Evolutionary conservation across 2,797 vertebrate species (phyloP).

Genomic region (Chiloscyllium punctatum): DNA sequence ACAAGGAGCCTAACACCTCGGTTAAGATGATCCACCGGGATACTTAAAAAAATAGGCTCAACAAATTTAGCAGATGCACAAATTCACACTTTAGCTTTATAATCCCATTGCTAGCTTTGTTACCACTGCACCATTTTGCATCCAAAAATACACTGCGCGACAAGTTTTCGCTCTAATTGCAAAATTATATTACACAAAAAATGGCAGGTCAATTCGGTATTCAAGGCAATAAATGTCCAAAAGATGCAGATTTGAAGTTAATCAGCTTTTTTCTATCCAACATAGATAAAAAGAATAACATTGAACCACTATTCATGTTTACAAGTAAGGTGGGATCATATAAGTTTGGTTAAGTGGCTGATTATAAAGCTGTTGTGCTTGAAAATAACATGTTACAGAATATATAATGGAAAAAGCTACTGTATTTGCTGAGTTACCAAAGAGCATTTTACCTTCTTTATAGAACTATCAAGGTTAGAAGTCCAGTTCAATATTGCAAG

Average conservation of each 20-base stretch:
- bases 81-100: neutral
- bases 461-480: neutral
- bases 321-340: neutral
- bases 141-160: neutral
- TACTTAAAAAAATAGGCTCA: neutral
- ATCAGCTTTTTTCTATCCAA: neutral
- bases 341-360: neutral
- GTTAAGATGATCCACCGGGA: neutral
- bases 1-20: neutral
- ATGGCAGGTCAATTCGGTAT: neutral
- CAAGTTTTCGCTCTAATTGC: neutral
- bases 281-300: neutral
- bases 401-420: neutral
- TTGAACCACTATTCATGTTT: neutral
- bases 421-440: neutral
- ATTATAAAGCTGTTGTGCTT: neutral
- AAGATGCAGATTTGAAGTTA: neutral
- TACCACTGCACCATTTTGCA: neutral
- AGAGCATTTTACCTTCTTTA: neutral
- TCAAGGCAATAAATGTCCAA: neutral
- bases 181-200: neutral
- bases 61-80: neutral
- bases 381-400: neutral
- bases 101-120: neutral
- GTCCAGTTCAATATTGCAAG: neutral